Percentiles rank a stretch among this genome's conserved stretches.
phyloP scores from a whole-genome alignment of 1,140 invertebrate genomes.

The Drosophila erecta region DNA sequence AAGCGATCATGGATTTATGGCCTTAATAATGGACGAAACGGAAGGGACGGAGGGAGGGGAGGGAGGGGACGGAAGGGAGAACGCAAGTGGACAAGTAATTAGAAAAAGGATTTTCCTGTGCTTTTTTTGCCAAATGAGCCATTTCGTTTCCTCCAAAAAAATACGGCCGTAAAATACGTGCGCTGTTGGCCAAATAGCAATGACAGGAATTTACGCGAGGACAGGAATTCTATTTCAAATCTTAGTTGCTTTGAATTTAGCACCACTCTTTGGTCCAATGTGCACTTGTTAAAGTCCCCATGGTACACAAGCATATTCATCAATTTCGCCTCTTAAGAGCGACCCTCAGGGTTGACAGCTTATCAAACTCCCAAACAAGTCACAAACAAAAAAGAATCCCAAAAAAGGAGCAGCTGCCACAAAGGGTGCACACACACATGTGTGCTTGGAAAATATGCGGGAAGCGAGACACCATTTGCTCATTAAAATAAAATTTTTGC shows the following conservation, averaged over 20 bases:
- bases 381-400: constrained; percentile 21
- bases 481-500: constrained; percentile 79
- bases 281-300: constrained; percentile 21
- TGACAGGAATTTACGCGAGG: not conserved
- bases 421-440: constrained; percentile 25
- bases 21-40: constrained; percentile 74
- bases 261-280: constrained; percentile 5
- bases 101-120: constrained; percentile 70
- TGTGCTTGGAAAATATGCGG: constrained; percentile 14
- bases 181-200: constrained; percentile 13
- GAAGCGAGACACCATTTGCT: constrained; percentile 52
- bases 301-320: not conserved
- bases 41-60: constrained; percentile 28
- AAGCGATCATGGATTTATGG: constrained; percentile 82
- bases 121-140: constrained; percentile 39
- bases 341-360: constrained; percentile 56
- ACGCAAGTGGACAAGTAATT: constrained; percentile 76
- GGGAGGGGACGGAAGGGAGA: constrained; percentile 49
- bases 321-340: constrained; percentile 12
- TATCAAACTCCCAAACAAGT: constrained; percentile 65
- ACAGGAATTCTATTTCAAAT: constrained; percentile 9
- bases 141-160: constrained; percentile 28
- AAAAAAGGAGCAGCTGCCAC: constrained; percentile 51
- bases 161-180: constrained; percentile 60
- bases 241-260: constrained; percentile 26